These are phyloP conservation scores for Pachyuromys duprasi DNA, from an alignment of 2,797 vertebrate species.

Conservation along the genomic window DNA sequence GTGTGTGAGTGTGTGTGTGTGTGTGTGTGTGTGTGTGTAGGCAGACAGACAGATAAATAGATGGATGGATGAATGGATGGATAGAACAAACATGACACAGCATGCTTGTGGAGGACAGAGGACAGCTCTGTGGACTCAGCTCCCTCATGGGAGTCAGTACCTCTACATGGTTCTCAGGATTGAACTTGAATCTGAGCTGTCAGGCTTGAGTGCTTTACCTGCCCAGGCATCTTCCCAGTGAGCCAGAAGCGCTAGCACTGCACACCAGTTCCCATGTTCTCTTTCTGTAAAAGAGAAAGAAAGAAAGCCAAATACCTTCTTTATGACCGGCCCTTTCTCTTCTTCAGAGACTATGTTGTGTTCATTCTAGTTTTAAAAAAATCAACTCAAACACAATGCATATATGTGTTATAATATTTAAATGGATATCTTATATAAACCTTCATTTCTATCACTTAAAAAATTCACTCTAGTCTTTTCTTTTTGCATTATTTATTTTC, in stretches of 20 bases:
- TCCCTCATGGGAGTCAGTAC: no score
- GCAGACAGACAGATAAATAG: background rate
- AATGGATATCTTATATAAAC: background rate
- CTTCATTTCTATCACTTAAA: background rate
- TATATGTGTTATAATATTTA: background rate
- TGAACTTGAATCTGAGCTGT: background rate
- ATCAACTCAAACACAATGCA: background rate
- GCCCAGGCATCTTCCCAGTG: background rate
- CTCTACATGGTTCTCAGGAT: background rate
- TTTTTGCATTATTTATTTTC: background rate
- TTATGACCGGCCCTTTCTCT: background rate
- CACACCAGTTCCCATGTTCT: background rate
- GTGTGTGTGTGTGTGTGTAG: background rate
- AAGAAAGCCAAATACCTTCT: background rate
- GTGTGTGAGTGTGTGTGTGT: background rate
- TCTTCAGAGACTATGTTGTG: background rate
- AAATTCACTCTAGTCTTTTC: background rate
- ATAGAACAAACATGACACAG: background rate
- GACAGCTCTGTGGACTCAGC: background rate
- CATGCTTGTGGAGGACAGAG: background rate
- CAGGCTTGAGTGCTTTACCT: background rate
- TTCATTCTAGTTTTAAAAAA: background rate
- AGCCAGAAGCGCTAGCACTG: background rate
- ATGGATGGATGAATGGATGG: background rate
- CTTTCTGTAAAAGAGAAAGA: background rate